Base-by-base conservation (phyloP, 2,113 vertebrate species). In the Pseudopipra pipra region DNA sequence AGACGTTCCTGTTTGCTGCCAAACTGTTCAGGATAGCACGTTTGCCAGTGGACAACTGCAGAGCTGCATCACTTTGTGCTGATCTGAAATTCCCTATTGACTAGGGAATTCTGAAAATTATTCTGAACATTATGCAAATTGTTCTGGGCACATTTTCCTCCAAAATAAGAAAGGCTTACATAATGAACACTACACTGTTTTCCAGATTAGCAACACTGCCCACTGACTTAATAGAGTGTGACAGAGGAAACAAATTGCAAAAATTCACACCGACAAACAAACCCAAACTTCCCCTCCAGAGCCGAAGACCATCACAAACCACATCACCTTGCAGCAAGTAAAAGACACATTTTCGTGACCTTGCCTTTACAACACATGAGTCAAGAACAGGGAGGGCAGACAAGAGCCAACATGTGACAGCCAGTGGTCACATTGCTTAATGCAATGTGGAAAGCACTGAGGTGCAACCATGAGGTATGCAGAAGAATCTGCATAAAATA, bases 201-300 rank as follows among this genome's bases (percentile, higher is more conserved):
- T 92, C 95, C 78, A 94, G 83, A 96, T 96, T 94, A 96, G 90
- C 88, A 93, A 61, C 76, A 95, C 79, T 95, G 88, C 93, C 92
- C 92, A 94, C 61, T 92, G 93, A 94, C 73, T 89, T 97, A 96
- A 97, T 85, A 80, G 92, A 72, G 83, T 90, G 92, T 90, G 95
- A 94, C 96, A 95, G 85, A 93, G 55, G 90, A 94, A 96, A 90
- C 95, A 94, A 95, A 96, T 37, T 56, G 93, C 86, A 94, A 95
- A 96, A 95, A 97, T 92, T 93, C 95, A 94, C 95, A 85, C 85
- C 33, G 86, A 96, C 95, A 94, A 92, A 96, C 90, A 80, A 51
- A 82, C 27, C 37, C 25, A 2, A 94, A 83, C 84, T 76, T 89
- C 79, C 91, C 87, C 77, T 95, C 71, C 89, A 96, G 96, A 95